Evolutionary conservation across 2,797 vertebrate species (phyloP), one percentile per base, ranked within the genome.

Genomic region (Threskiornis aethiopicus): DNA sequence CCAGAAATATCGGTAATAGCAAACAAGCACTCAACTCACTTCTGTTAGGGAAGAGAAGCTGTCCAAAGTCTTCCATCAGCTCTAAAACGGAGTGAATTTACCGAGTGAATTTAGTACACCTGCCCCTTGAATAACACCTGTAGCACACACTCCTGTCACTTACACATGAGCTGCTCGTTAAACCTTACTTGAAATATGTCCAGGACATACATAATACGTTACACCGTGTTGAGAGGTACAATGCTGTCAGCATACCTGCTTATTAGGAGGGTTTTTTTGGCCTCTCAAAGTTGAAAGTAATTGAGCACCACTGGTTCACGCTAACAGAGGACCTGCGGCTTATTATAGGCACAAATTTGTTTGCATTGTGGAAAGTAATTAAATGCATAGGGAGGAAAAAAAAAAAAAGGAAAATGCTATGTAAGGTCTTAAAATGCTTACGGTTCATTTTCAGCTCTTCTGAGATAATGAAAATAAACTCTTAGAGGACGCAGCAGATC

Each of bases 121-220:
- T n/a, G 41, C 3, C 13, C 29, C 24, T 42, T 4, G 14, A 16
- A 1, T 1, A 6, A 42, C 17, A 2, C 15, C 35, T 26, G 29
- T 7, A 13, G 33, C 21, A 0, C 11, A 3, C 13, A 0, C 11
- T n/a, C 10, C 3, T 29, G 33, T 14, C 16, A 1, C 24, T 72
- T 3, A 2, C 5, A 1, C 3, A 1, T 3, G 11, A 19, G 20
- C 28, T 21, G 28, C 2, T 21, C 20, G 35, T 26, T 24, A 17
- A n/a, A 25, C 5, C 2, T 17, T 3, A n/a, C 41, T 71, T 37
- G 22, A 17, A 35, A 4, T 42, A 28, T 1, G 18, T 13, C 31
- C 41, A 3, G 25, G 5, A 25, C 9, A 13, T 5, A 9, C 8
- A 3, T 19, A 75, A 18, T 6, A 3, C 41, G 1, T 39, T 19